A percentile compares a stretch with the other conserved stretches of the same genome.
Conservation (phyloP, 2,113 vertebrate species). For the Poecilia latipinna region DNA sequence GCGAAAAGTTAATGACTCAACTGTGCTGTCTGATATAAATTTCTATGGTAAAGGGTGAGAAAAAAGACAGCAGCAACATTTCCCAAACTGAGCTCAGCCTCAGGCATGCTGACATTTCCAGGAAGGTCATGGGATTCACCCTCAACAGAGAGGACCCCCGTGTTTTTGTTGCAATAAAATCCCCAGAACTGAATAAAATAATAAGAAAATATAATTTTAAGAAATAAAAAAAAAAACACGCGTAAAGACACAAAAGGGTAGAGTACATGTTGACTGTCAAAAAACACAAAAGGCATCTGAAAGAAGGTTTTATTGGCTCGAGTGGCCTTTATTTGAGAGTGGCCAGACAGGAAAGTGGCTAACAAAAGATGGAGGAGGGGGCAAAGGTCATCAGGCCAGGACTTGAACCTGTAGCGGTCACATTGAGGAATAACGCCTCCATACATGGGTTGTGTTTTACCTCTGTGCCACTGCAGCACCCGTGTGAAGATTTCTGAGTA, state of each 20-base stretch:
- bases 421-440: too few relatives aligned
- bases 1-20: conserved; percentile 28
- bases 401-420: too few relatives aligned
- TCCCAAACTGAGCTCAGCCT: conserved; percentile 18
- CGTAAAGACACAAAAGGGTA: background rate
- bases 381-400: too few relatives aligned
- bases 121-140: conserved; percentile 9
- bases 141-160: background rate
- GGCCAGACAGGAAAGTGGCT: too few relatives aligned
- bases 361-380: too few relatives aligned
- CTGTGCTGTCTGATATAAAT: conserved; percentile 43
- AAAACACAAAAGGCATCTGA: background rate
- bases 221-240: background rate
- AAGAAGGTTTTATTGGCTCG: background rate
- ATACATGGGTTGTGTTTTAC: too few relatives aligned
- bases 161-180: background rate
- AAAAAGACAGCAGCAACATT: conserved; percentile 20
- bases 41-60: conserved; percentile 45
- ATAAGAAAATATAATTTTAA: background rate
- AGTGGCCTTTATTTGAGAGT: too few relatives aligned
- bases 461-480: too few relatives aligned
- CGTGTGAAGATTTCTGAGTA: too few relatives aligned
- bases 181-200: conserved; percentile 1
- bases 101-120: conserved; percentile 47
- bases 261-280: background rate